phyloP scores from a whole-genome alignment of 2,888 invertebrate species.

The Thysanoteuthis rhombus region DNA sequence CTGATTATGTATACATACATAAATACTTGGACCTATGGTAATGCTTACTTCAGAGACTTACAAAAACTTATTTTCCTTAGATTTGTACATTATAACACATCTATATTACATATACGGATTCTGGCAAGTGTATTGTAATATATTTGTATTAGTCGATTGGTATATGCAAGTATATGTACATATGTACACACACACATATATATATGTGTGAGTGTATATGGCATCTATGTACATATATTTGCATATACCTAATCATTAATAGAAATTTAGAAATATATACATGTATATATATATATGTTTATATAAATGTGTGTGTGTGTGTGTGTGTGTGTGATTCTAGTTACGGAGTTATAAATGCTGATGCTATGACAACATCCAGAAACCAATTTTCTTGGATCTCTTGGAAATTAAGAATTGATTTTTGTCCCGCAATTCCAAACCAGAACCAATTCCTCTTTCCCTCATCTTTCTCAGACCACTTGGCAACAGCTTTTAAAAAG shows the following conservation, averaged over 20 bases:
- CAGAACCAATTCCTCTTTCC: neutral
- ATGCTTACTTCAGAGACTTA: too few species aligned
- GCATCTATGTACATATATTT: too few species aligned
- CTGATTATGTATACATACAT: neutral
- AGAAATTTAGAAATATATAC: too few species aligned
- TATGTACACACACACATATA: too few species aligned
- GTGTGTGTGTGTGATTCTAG: neutral
- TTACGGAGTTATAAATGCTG: neutral
- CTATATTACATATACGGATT: too few species aligned
- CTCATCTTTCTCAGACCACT: neutral
- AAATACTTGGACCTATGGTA: neutral
- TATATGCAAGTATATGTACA: neutral
- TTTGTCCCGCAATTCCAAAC: neutral
- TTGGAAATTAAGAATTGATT: neutral
- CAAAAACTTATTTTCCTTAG: too few species aligned
- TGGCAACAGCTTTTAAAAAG: neutral
- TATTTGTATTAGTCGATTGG: too few species aligned
- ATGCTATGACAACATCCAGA: neutral
- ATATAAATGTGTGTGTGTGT: neutral
- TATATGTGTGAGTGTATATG: too few species aligned
- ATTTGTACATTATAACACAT: too few species aligned
- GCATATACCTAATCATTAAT: too few species aligned
- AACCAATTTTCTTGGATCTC: slow-evolving; percentile 12
- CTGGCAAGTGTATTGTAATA: too few species aligned
- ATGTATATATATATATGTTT: neutral